Base-by-base conservation (phyloP, 2,113 vertebrate species). In the Micromys minutus region DNA sequence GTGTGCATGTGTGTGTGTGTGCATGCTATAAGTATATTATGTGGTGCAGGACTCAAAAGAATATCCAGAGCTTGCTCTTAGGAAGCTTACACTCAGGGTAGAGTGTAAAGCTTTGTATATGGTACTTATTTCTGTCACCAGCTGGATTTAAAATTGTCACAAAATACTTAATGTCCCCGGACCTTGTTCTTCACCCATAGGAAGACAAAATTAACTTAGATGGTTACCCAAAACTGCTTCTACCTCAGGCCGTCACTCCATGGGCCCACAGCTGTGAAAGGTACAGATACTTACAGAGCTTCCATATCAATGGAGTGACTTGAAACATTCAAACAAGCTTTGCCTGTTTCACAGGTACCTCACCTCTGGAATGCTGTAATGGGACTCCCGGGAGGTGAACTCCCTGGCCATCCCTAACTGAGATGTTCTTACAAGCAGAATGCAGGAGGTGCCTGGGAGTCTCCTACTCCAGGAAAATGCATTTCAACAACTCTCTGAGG, bases 401-500 rank as follows among this genome's bases (percentile, higher is more conserved):
- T 95, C 80, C 87, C 9, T 39, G 47, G 87, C 80, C 34, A 34
- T 76, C n/a, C 39, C 36, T 19, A 26, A 81, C 80, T 42, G 63
- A 95, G 87, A 45, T 24, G 74, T 71, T 52, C 34, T 39, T 77
- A 63, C 19, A 0, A 85, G 45, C 59, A 77, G 74, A 57, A 61
- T 4, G 21, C 22, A 29, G 1, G 34, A 59, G 6, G 8, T 75
- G 36, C 52, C 61, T 2, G 57, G 57, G 36, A 24, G n/a, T 39
- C 22, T 29, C 13, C 69, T 75, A 75, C 34, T 80, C 39, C 76
- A 42, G 10, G 57, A 87, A 95, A 83, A 90, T 13, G 45, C 1
- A 52, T 59, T 72, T 86, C 65, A 89, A 71, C 65, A 91, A 91
- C 52, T 63, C 50, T 87, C 79, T 71, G 90, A 81, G 71, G 69